Evolutionary conservation across 2,113 vertebrate species (phyloP).

Genomic region (Symphodus melops): DNA sequence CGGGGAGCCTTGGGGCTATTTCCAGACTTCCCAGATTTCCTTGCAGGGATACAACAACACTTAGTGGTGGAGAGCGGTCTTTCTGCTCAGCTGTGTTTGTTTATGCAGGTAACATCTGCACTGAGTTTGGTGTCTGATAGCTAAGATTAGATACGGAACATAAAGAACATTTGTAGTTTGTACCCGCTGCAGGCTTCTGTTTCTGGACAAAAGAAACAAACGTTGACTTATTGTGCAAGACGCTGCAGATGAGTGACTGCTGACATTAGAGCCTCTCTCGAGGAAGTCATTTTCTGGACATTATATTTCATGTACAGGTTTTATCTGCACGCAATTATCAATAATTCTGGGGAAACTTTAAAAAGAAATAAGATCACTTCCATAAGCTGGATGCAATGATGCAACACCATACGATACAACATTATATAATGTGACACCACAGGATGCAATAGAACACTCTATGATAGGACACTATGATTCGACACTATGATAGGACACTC

Average conservation of each 20-base stretch:
- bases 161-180: conserved; percentile 57
- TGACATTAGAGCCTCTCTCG: conserved; percentile 1
- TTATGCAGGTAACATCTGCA: conserved; percentile 73
- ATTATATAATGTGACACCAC: too few relatives aligned
- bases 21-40: conserved; percentile 83
- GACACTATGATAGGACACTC: too few relatives aligned
- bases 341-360: too few relatives aligned
- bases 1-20: conserved; percentile 77
- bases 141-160: conserved; percentile 58
- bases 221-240: conserved; percentile 4
- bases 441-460: too few relatives aligned
- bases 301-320: too few relatives aligned
- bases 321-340: too few relatives aligned
- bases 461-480: too few relatives aligned
- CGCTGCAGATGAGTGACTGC: conserved; percentile 8
- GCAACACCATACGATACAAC: too few relatives aligned
- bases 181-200: conserved; percentile 31
- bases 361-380: too few relatives aligned
- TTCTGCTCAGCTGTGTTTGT: conserved; percentile 74
- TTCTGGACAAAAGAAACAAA: conserved; percentile 35
- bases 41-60: conserved; percentile 65
- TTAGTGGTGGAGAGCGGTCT: conserved; percentile 74
- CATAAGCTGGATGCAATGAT: too few relatives aligned
- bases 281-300: not conserved
- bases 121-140: conserved; percentile 38